Base-by-base conservation (phyloP, 2,888 invertebrate species). In the Aleiodes alternator region DNA sequence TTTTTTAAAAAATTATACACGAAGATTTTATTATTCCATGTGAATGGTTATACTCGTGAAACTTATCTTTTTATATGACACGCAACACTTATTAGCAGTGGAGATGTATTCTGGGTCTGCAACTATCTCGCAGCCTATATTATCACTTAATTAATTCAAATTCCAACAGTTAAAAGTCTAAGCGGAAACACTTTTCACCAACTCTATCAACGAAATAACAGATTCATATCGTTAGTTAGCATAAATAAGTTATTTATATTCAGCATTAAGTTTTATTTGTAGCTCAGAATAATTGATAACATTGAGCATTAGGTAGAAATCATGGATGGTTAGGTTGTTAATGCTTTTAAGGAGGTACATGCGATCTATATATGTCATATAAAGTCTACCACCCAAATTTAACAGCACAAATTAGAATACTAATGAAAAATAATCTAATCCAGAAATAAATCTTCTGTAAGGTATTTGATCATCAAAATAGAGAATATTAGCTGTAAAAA, bases 131-230 rank as follows among this genome's bases (percentile, higher is more conserved):
- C 34, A n/a, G 5, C 6, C 34, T 31, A 23, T 9, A 43, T 64
- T 48, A 43, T 64, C 64, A 64, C 23, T 43, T 48, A 64, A 43
- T 16, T 64, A 43, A 64, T 64, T 64, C 16, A 64, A 64, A 64
- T 48, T 64, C 43, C 48, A 64, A 11, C 3, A 43, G 48, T 23
- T 64, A 12, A 23, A 12, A 14, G 48, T 43, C 43, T 16, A 11
- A 43, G 8, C 43, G 64, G 64, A 64, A 43, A 16, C 48, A 43
- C 23, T 64, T 48, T 38, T 31, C 38, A 64, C 14, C 38, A 61
- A 61, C 61, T 38, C 38, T 34, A 59, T 59, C 59, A 61, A 61
- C 14, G 43, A 9, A 4, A 6, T 29, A 11, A 64, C 16, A 64
- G 34, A 64, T 16, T 64, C 64, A 48, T 48, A 48, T 16, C 11